Base-by-base conservation (phyloP, 2,113 vertebrate species). In the Sylvilagus bachmani region DNA sequence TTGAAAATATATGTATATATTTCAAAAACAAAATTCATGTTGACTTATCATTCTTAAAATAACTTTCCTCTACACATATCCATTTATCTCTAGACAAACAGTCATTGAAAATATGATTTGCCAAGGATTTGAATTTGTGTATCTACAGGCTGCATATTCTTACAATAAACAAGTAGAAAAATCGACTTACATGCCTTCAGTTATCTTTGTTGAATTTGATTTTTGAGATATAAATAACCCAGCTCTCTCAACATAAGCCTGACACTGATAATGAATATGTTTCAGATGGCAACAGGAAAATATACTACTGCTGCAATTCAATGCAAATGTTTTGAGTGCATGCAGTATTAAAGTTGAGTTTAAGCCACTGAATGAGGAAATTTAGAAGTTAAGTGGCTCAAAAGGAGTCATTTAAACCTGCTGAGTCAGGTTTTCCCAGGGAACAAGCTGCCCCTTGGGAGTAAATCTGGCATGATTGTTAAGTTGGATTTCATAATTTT, bases 21-120 rank as follows among this genome's bases (percentile, higher is more conserved):
- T 89, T 95, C 89, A 95, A 97, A 96, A 97, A 95, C 96, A 95
- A 97, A 96, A 96, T 95, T 95, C 83, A 91, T 92, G 93, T 97
- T 97, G 94, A 95, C 90, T 96, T 97, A 97, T 96, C 93, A 92
- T 97, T 91, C 95, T 93, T 94, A 96, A 97, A 97, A 97, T 95
- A 97, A 97, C 84, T 94, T 94, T 95, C 14, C 95, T 97, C 77
- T 85, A 92, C 77, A 97, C 88, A 96, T 78, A 36, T 53, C 77
- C 86, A 61, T 87, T 96, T 97, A 91, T 81, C 92, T 96, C 70
- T 67, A 97, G 95, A 91, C 62, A 97, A 97, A 86, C 29, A 94
- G 49, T 67, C 94, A 88, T 77, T 95, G 88, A 62, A 95, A 95
- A 97, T 89, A 64, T n/a, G 93, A 97, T 96, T 97, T 96, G 90